Evolutionary conservation across 1,140 invertebrate genomes (phyloP).

Genomic region (Fopius arisanus): DNA sequence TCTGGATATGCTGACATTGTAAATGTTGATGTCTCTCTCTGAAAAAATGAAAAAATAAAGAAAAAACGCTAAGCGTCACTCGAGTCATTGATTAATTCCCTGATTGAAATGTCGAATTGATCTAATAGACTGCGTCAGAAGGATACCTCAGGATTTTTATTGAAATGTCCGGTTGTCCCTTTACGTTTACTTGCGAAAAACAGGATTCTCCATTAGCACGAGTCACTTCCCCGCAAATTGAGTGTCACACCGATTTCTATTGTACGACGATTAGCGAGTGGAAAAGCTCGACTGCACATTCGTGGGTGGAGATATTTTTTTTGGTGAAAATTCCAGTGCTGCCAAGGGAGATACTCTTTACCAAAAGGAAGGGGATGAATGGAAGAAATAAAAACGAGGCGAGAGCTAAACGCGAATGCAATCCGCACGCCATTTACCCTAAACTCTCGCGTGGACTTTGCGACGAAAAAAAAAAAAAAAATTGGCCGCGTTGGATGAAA

Average conservation of each 20-base stretch:
- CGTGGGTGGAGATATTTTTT: not conserved
- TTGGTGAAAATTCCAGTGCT: not conserved
- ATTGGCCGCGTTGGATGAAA: not conserved
- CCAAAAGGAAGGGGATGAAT: slow-evolving; percentile 1
- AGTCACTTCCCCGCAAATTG: slow-evolving; percentile 26
- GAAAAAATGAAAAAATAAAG: slow-evolving; percentile 26
- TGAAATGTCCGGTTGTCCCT: slow-evolving; percentile 1
- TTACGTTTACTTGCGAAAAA: slow-evolving; percentile 18
- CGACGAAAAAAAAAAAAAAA: not conserved
- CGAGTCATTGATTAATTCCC: not conserved
- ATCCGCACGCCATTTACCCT: slow-evolving; percentile 10
- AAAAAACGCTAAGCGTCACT: slow-evolving; percentile 16
- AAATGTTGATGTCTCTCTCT: slow-evolving; percentile 22
- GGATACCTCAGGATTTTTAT: not conserved
- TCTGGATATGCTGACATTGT: slow-evolving; percentile 31
- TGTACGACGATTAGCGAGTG: slow-evolving; percentile 34
- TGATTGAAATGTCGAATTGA: slow-evolving; percentile 11
- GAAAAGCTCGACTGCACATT: slow-evolving; percentile 25
- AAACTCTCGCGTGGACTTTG: slow-evolving; percentile 6
- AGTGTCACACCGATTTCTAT: slow-evolving; percentile 34
- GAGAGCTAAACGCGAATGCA: slow-evolving; percentile 12
- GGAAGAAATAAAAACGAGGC: not conserved
- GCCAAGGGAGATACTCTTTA: slow-evolving; percentile 18
- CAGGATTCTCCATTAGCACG: slow-evolving; percentile 6
- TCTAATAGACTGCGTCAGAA: not conserved